Percentiles rank a stretch among this genome's conserved stretches.
phyloP scores from a whole-genome alignment of 2,888 invertebrate species.

The Drosophila neutralis region DNA sequence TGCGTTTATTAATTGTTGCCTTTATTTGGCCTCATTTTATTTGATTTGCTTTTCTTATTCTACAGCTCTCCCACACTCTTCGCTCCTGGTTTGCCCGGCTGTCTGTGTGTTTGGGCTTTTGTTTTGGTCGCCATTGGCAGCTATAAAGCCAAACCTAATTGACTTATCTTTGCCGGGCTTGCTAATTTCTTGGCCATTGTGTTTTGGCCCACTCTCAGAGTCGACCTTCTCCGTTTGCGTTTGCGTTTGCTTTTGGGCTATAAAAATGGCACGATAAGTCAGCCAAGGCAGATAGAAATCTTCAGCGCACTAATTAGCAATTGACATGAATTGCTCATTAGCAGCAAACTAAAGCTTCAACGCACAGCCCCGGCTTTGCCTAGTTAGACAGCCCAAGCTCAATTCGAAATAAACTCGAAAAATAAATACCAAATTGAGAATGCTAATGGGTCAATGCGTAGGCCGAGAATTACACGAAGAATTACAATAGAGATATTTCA shows the following conservation, averaged over 20 bases:
- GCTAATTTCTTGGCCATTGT: constrained; percentile 79
- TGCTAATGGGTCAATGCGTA: constrained; percentile 39
- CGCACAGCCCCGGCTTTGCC: constrained; percentile 53
- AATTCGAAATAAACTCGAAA: constrained; percentile 2
- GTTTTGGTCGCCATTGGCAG: constrained; percentile 69
- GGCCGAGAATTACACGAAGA: constrained; percentile 20
- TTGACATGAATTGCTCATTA: constrained; percentile 83
- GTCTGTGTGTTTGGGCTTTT: constrained; percentile 49
- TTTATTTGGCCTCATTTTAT: constrained; percentile 81
- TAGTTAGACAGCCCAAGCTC: constrained; percentile 29
- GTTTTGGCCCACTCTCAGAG: constrained; percentile 33
- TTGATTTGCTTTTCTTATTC: constrained; percentile 73
- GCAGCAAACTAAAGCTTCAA: constrained; percentile 69
- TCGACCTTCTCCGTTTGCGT: constrained; percentile 5
- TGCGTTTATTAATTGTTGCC: constrained; percentile 80
- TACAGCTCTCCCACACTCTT: constrained; percentile 14
- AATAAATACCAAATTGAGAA: constrained; percentile 39
- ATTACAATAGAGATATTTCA: constrained; percentile 6
- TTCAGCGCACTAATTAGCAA: constrained; percentile 81
- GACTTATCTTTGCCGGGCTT: constrained; percentile 80
- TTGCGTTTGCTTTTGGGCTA: constrained; percentile 61
- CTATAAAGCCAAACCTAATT: constrained; percentile 82
- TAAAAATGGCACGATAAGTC: constrained; percentile 74
- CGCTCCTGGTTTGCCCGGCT: neutral
- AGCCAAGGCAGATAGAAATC: constrained; percentile 64